phyloP scores from a whole-genome alignment of 2,113 vertebrate genomes.

The Columbina picui region DNA sequence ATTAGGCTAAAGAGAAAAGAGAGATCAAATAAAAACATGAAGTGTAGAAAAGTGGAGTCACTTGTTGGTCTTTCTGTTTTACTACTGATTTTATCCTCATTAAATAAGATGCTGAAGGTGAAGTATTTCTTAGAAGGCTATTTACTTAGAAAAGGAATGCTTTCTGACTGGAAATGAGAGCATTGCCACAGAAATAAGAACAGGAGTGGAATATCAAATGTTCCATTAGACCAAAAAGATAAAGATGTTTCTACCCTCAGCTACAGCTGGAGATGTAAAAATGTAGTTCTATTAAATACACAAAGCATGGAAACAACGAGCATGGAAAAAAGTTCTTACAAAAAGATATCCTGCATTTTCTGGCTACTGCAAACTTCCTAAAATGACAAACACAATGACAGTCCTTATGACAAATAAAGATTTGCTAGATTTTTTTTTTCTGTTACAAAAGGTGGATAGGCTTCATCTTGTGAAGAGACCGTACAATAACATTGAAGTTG shows the following conservation, averaged over 20 bases:
- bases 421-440: neutral
- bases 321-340: neutral
- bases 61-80: neutral
- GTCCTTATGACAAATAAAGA: neutral
- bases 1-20: neutral
- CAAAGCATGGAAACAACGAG: neutral
- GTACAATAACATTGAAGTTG: neutral
- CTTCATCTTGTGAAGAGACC: neutral
- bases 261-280: neutral
- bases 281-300: neutral
- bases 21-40: neutral
- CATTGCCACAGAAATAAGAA: neutral
- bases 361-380: neutral
- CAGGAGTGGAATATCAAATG: neutral
- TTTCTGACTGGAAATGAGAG: conserved; percentile 13
- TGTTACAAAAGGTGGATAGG: neutral
- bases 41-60: neutral
- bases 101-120: neutral
- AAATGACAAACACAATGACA: neutral
- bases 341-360: neutral
- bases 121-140: neutral
- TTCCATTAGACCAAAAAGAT: conserved; percentile 6
- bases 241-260: neutral
- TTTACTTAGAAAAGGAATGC: neutral
- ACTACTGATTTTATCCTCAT: neutral